Evolutionary conservation across 1,140 invertebrate species (phyloP), one percentile per base, ranked within the genome.

Genomic region (Rhagoletis pomonella): DNA sequence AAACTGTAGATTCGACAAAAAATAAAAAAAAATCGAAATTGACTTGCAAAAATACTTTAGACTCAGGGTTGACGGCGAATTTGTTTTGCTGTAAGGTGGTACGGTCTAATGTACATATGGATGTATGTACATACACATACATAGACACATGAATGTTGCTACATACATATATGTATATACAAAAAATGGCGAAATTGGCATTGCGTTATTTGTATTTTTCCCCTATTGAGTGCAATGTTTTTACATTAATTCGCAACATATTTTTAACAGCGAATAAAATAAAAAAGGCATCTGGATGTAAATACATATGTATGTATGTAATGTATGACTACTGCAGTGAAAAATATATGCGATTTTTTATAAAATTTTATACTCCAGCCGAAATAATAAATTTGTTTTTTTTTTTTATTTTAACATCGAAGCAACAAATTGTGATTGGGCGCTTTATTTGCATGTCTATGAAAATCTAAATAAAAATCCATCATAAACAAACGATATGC

Each of bases 181-280:
- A 42, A 19, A 29, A 73, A 73, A 17, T 12, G 44, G 67, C 67
- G n/a, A 73, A 73, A 73, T 73, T 73, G 67, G 67, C 67, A 44
- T 44, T 73, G 5, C 29, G 29, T 0, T 47, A 42, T 73, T 29
- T 29, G 67, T 42, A 5, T 47, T 73, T 73, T 73, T 44, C 1
- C 29, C 29, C 0, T 29, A 29, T 4, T 4, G 42, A 6, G 17
- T 42, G 17, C 10, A 73, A 1, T 73, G 14, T 73, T 73, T 73
- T 73, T 73, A 73, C n/a, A 47, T 47, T 1, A 69, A 44, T 3
- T 17, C 65, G 42, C 42, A 69, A 12, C 19, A 14, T 69, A 42
- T 69, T 69, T 69, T 4, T 17, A 5, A 44, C 65, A 12, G 12
- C 42, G 17, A 62, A 62, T 62, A 62, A 39, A 29, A 29, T 0